Evolutionary conservation across 1,140 invertebrate genomes (phyloP), one percentile per base, ranked within the genome.

Genomic region (Drosophila bocki): DNA sequence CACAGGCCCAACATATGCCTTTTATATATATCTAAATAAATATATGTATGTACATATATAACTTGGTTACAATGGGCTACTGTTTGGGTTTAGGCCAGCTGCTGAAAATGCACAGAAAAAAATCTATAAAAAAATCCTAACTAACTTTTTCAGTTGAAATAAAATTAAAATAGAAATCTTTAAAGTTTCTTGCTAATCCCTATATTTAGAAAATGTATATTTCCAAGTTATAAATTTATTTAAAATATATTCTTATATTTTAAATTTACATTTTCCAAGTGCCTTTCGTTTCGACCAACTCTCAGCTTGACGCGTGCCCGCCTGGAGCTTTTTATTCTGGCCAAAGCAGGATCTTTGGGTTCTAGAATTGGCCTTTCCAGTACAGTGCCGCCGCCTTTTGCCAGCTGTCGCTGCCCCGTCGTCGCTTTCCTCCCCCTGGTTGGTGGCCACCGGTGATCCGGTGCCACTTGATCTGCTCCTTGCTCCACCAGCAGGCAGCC

Each of bases 341-440:
- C 44, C n/a, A 13, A 1, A 60, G 53, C 69, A 60, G 32, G 37
- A 78, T 56, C 56, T 71, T 19, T 19, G 3, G 35, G 29, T 44
- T 68, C 56, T 62, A 47, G 42, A 35, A 29, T 26, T 57, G 51
- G 26, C 39, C n/a, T 37, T 39, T 63, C 19, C 45, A 70, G 84
- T 88, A 88, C 84, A 88, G 84, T 88, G 84, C 84, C 85, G 84
- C 84, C 59, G 82, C 70, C 80, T 88, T 88, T 88, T 88, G 80
- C 80, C 84, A 88, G 84, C 84, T 85, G 75, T 79, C 65, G 61
- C 26, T 48, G 60, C 64, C 61, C 56, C 69, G 44, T 47, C 51
- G 45, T 58, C 71, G 62, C 50, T 37, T 62, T 53, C 45, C 77
- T 74, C 60, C 65, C 68, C 50, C 48, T 72, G 56, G 26, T 47